Evolutionary conservation across 2,797 vertebrate species (phyloP).

Genomic region (Cossypha niveicapilla): DNA sequence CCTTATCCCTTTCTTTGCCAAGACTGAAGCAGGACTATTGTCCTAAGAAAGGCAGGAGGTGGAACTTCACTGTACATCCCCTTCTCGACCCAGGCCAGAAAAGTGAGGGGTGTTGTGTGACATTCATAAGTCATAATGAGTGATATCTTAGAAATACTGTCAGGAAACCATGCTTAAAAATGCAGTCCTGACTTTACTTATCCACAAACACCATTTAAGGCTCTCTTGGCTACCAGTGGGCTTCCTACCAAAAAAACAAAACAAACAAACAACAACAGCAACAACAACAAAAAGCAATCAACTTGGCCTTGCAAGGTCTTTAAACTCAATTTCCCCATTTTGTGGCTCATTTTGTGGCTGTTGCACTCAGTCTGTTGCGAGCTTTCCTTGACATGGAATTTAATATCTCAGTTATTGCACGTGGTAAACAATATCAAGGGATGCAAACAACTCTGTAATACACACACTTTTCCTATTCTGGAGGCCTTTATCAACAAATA

Average conservation of each 20-base stretch:
- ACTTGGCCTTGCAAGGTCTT: neutral
- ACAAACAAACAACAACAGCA: too few species aligned
- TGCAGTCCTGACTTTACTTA: neutral
- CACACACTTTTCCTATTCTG: neutral
- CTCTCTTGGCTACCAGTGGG: neutral
- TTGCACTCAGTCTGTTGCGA: neutral
- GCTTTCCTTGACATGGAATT: neutral
- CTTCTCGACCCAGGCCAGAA: neutral
- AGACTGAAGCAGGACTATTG: accelerated
- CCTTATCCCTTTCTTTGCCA: neutral
- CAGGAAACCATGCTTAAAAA: neutral
- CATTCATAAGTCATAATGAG: neutral
- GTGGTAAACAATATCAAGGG: neutral
- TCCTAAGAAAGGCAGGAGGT: neutral
- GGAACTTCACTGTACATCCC: neutral
- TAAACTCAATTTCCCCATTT: neutral
- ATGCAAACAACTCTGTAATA: neutral
- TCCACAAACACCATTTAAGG: neutral
- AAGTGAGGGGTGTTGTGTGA: neutral
- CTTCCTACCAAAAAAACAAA: neutral
- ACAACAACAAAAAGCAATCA: neutral
- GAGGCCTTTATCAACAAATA: neutral
- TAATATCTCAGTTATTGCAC: neutral
- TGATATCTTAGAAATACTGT: neutral
- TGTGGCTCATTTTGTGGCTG: neutral